Base-by-base conservation (phyloP, 2,797 vertebrate species). In the Pseudochromis fuscus region DNA sequence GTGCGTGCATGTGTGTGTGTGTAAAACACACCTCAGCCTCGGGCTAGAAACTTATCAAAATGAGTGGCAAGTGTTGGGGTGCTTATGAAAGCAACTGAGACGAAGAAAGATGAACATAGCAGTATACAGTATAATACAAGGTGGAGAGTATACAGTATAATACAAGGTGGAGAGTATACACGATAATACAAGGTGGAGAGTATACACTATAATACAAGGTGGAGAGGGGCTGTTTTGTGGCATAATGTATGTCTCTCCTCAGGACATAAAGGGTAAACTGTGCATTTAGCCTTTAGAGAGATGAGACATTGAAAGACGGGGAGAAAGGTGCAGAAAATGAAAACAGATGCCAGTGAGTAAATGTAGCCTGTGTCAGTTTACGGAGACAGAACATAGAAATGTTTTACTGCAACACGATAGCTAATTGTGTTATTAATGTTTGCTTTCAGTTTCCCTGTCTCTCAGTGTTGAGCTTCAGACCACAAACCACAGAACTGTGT, bases 21-120 rank as follows among this genome's bases (percentile, higher is more conserved):
- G 71, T 25, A 68, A 70, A 74, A 66, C 57, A 72, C 75, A 44
- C 23, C 24, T 48, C 35, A 21, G 31, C 52, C 28, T 60, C 31
- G 16, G 56, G 52, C 19, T 52, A 15, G 27, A 6, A 35, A 46
- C 1, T 15, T 46, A 33, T 67, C 19, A 56, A 51, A 44, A 33
- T 56, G 40, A 55, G 12, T 50, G 58, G 58, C 19, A 28, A 11
- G 31, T 49, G 21, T 25, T 28, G 28, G 4, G 2, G 6, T 19
- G 15, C 16, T 6, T 30, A 31, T 16, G 7, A 35, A 2, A 23
- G 38, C 9, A 53, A 31, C 13, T 21, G 13, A 30, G 27, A 18
- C 27, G 24, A 60, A 3, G 16, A 45, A 6, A 66, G 57, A 40
- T 4, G 1, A n/a, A n/a, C n/a, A n/a, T n/a, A n/a, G n/a, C n/a